These are phyloP conservation scores for Epistrophe grossulariae DNA, from an alignment of 2,888 invertebrate species.

Conservation along the genomic window DNA sequence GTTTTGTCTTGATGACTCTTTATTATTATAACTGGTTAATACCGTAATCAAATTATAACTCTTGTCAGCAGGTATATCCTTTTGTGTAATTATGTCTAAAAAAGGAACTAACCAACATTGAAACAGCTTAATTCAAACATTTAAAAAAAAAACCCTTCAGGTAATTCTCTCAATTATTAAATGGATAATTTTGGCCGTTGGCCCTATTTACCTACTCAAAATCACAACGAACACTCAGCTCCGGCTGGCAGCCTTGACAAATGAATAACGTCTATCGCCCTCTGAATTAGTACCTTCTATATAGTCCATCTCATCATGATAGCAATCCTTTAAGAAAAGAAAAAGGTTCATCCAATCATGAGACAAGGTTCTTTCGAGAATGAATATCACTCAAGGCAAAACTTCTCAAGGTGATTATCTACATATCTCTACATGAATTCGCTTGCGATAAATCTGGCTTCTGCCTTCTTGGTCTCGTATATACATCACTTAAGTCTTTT, in stretches of 20 bases:
- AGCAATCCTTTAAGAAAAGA: neutral
- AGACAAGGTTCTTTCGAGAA: slow-evolving; percentile 14
- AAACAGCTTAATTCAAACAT: slow-evolving; percentile 29
- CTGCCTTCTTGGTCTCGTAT: slow-evolving; percentile 6
- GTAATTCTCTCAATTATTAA: slow-evolving; percentile 61
- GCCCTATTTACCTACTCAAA: slow-evolving; percentile 31
- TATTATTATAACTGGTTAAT: too few species aligned
- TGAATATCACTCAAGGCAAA: slow-evolving; percentile 67
- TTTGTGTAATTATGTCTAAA: neutral
- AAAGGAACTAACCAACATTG: neutral
- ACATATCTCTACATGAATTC: slow-evolving; percentile 70
- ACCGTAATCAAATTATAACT: too few species aligned
- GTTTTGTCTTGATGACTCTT: too few species aligned
- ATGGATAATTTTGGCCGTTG: slow-evolving; percentile 49
- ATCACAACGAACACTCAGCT: slow-evolving; percentile 21
- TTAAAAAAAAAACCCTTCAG: neutral
- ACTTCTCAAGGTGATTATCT: slow-evolving; percentile 76
- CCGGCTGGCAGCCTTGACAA: slow-evolving; percentile 52
- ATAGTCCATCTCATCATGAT: neutral
- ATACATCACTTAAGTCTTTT: neutral
- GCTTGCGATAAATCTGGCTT: slow-evolving; percentile 66
- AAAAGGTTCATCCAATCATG: slow-evolving; percentile 54
- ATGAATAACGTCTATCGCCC: slow-evolving; percentile 51
- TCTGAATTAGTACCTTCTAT: slow-evolving; percentile 11
- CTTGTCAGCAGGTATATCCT: too few species aligned